Evolutionary conservation across 2,888 invertebrate species (phyloP).

Genomic region (Nephrotoma appendiculata): DNA sequence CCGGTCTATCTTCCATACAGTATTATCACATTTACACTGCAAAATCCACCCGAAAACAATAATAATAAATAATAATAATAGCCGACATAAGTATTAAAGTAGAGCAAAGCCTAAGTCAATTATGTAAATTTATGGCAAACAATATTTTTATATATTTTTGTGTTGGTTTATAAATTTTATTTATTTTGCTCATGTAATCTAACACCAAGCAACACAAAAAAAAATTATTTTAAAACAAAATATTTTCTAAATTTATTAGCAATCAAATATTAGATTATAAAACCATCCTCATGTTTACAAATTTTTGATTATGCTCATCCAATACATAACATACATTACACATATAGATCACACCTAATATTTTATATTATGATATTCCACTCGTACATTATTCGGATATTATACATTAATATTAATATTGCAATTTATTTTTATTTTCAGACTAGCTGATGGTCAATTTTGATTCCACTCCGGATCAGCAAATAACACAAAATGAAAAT

Average conservation of each 20-base stretch:
- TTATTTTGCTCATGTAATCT: neutral
- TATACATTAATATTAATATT: neutral
- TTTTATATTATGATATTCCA: neutral
- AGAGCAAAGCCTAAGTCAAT: neutral
- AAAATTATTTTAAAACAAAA: neutral
- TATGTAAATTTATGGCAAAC: neutral
- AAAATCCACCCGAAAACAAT: neutral
- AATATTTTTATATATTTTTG: neutral
- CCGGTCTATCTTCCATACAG: neutral
- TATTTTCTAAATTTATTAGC: neutral
- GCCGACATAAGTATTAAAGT: neutral
- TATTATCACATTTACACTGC: neutral
- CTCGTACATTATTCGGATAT: too few relatives aligned
- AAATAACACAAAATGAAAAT: neutral
- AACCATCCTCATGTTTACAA: too few relatives aligned
- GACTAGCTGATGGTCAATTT: constrained; percentile 4
- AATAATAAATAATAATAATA: neutral
- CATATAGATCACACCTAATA: neutral
- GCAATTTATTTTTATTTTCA: neutral
- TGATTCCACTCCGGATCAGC: neutral
- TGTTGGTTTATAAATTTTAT: neutral
- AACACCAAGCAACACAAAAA: neutral
- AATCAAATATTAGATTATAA: neutral
- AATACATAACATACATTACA: too few relatives aligned
- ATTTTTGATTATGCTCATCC: too few relatives aligned